Evolutionary conservation across 2,113 vertebrate genomes (phyloP), one percentile per base, ranked within the genome.

Genomic region (Podarcis raffonei): DNA sequence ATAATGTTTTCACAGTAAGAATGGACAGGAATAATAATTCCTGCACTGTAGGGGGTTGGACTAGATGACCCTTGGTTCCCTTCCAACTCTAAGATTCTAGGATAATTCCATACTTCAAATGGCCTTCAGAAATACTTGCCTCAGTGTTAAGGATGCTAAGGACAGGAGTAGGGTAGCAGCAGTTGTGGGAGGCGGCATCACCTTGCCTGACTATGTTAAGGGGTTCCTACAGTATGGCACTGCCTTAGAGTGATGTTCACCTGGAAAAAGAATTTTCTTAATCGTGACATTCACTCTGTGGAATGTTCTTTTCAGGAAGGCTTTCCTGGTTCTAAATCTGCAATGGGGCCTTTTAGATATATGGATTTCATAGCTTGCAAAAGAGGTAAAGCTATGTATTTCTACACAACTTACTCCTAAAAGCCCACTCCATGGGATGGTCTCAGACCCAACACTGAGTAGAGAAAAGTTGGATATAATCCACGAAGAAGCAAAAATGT

Each of bases 371-470:
- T 18, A 83, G 16, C 0, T 0, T 53, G 2, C 37, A 90, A 88
- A 87, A 90, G 84, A 53, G 20, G 30, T 62, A 81, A 4, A 27
- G 12, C 8, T 35, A 7, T 35, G 57, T 13, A 35, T 81, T 59
- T n/a, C 32, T 20, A 32, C 53, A 59, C 16, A 59, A 8, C 32
- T 35, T 77, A 42, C 42, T 23, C 75, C 48, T 57, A 42, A 35
- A 85, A 86, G 15, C 39, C 92, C 87, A 82, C 89, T 32, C 83
- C 71, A 86, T 92, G 48, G 79, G 5, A 48, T 22, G 62, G 59
- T 57, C 71, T n/a, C n/a, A 76, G 35, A 16, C 15, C 53, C 27
- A 76, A 30, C 66, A 6, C 86, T 78, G 72, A 12, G 77, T 57
- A 32, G 68, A 23, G 23, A 83, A 68, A 27, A 32, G 12, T 18